Evolutionary conservation across 2,113 vertebrate species (phyloP).

Genomic region (Blennius ocellaris): DNA sequence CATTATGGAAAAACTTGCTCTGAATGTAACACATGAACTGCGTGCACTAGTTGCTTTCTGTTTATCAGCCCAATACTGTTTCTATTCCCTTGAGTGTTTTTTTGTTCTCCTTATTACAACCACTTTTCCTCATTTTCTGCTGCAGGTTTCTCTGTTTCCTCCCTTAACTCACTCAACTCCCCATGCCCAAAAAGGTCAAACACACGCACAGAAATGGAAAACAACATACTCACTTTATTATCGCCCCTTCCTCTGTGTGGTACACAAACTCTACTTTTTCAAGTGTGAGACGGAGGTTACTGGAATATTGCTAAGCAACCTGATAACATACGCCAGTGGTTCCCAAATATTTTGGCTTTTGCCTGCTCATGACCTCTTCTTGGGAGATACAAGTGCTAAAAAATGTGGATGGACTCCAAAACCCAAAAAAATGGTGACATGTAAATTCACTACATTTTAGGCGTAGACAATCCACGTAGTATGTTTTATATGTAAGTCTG

Average conservation of each 20-base stretch:
- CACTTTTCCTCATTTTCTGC: conserved; percentile 49
- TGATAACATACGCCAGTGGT: conserved; percentile 30
- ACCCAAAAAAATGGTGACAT: background rate
- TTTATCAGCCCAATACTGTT: conserved; percentile 7
- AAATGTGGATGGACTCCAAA: background rate
- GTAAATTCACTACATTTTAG: background rate
- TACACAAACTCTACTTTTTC: conserved; percentile 43
- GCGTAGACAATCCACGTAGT: background rate
- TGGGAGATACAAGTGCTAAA: background rate
- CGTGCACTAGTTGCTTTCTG: background rate
- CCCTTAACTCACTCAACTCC: conserved; percentile 39
- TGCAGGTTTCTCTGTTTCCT: conserved; percentile 35
- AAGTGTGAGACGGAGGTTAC: conserved; percentile 46
- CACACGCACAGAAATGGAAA: conserved; percentile 63
- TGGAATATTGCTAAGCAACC: conserved; percentile 64
- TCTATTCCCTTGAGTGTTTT: conserved; percentile 4
- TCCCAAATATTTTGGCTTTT: conserved; percentile 24
- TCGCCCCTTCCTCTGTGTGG: conserved; percentile 20
- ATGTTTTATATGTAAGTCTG: no score
- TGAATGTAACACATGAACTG: background rate
- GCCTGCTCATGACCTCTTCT: background rate
- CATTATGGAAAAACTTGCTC: background rate
- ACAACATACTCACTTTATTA: conserved; percentile 8
- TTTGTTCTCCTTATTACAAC: background rate
- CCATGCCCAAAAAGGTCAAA: conserved; percentile 57